These are phyloP conservation scores for Hycleus phaleratus DNA, from an alignment of 1,140 invertebrate genomes.

Conservation along the genomic window DNA sequence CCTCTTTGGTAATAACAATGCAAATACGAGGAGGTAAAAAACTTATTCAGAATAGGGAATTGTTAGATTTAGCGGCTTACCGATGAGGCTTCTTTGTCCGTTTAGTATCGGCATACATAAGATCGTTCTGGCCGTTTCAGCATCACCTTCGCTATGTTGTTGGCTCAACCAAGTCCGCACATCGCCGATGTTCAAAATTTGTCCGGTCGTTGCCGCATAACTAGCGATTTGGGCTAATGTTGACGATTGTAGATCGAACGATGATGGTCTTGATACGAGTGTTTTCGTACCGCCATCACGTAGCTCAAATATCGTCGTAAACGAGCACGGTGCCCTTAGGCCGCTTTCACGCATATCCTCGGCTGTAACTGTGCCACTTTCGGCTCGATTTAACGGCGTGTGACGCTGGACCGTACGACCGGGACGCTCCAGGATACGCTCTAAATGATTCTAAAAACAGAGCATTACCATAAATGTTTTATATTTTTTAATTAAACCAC, in stretches of 20 bases:
- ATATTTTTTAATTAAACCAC: neutral
- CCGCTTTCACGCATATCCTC: slow-evolving; percentile 59
- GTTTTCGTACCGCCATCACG: slow-evolving; percentile 49
- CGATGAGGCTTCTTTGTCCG: slow-evolving; percentile 55
- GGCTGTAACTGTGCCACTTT: slow-evolving; percentile 63
- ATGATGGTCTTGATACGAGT: slow-evolving; percentile 47
- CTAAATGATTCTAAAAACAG: slow-evolving; percentile 63
- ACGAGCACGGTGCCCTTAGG: slow-evolving; percentile 48
- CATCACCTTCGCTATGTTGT: slow-evolving; percentile 50
- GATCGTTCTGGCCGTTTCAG: slow-evolving; percentile 61
- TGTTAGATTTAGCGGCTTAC: slow-evolving; percentile 9
- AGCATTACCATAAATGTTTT: too few relatives aligned
- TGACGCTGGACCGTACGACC: slow-evolving; percentile 50
- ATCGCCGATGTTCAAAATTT: slow-evolving; percentile 76
- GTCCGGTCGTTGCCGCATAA: slow-evolving; percentile 73
- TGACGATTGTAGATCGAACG: slow-evolving; percentile 47
- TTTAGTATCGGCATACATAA: slow-evolving; percentile 89
- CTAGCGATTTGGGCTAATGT: slow-evolving; percentile 66
- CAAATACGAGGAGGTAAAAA: too few relatives aligned
- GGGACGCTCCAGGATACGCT: slow-evolving; percentile 70
- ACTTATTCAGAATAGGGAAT: too few relatives aligned
- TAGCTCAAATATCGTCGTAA: slow-evolving; percentile 76
- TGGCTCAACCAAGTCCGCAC: slow-evolving; percentile 61
- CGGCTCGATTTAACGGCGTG: slow-evolving; percentile 59
- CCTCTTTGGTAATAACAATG: too few relatives aligned